Base-by-base conservation (phyloP, 2,113 vertebrate species). In the Eleginops maclovinus region DNA sequence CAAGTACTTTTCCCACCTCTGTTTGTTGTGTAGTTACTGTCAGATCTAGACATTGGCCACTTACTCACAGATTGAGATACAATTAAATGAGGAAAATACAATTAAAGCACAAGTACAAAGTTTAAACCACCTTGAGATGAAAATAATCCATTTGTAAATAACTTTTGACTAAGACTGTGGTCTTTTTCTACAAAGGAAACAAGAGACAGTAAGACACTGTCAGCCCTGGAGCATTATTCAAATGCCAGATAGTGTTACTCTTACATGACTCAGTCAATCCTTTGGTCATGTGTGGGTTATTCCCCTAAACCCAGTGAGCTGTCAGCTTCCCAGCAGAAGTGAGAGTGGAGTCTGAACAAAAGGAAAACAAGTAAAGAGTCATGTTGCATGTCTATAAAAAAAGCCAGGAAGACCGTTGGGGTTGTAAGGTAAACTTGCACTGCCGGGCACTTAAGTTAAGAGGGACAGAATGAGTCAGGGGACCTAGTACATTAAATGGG, bases 271-370 rank as follows among this genome's bases (percentile, higher is more conserved):
- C 70, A 63, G 56, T 40, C 70, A 63, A 50, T 40, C 61, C 19
- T 28, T 9, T 40, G 47, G 31, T 44, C 46, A 15, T 41, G 43
- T 55, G 63, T 67, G 75, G 31, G 50, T 67, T 43, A 76, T 81
- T 85, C 62, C 77, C 62, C 28, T 71, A 54, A 83, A 80, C 60
- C 60, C 22, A 46, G 51, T 74, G 64, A 87, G 84, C 26, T 50
- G 61, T 61, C 22, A 2, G 54, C 40, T 88, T 90, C 84, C 88
- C 70, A 87, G 85, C 73, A 89, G 74, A 59, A 56, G 59, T 76
- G 70, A 87, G 74, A 59, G 54, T 60, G 28, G 14, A 78, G 14
- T 10, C 68, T 59, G 24, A 21, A 62, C 49, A 7, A 55, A 59
- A 64, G 54, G n/a, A 8, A 36, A 40, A 10, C 28, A 31, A 66